phyloP scores from a whole-genome alignment of 2,113 vertebrate genomes.

The Centropus bengalensis region DNA sequence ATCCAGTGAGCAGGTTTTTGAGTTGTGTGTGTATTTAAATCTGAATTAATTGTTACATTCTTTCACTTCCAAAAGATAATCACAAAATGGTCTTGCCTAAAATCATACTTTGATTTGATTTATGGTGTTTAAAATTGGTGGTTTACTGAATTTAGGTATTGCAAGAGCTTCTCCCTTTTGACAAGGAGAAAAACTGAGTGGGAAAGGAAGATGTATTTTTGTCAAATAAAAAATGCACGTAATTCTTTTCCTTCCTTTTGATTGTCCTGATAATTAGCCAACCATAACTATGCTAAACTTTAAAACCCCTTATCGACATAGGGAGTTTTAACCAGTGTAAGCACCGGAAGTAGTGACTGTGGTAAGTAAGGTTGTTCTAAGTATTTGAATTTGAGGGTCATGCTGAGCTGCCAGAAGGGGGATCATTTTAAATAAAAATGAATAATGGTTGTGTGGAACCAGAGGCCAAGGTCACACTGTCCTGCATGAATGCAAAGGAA shows the following conservation, averaged over 20 bases:
- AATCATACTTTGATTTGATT: accelerated
- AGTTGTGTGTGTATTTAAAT: neutral
- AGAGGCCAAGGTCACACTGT: neutral
- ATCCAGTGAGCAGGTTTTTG: neutral
- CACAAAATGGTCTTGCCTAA: neutral
- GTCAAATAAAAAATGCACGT: neutral
- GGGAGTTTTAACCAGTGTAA: neutral
- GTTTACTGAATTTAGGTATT: neutral
- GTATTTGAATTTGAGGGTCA: neutral
- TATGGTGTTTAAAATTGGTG: neutral
- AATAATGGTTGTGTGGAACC: neutral
- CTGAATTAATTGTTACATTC: neutral
- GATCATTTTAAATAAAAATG: neutral
- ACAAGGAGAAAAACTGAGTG: neutral
- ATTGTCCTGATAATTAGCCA: neutral
- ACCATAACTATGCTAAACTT: neutral
- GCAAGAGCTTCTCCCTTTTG: neutral
- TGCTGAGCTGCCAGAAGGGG: neutral
- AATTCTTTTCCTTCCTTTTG: neutral
- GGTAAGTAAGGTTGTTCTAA: neutral
- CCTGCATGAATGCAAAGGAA: neutral
- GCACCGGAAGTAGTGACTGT: neutral
- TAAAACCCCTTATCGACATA: neutral
- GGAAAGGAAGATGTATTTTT: neutral
- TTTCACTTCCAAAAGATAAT: neutral